These are phyloP conservation scores for Micrasema longulum DNA, from an alignment of 1,140 invertebrate genomes.

Conservation along the genomic window DNA sequence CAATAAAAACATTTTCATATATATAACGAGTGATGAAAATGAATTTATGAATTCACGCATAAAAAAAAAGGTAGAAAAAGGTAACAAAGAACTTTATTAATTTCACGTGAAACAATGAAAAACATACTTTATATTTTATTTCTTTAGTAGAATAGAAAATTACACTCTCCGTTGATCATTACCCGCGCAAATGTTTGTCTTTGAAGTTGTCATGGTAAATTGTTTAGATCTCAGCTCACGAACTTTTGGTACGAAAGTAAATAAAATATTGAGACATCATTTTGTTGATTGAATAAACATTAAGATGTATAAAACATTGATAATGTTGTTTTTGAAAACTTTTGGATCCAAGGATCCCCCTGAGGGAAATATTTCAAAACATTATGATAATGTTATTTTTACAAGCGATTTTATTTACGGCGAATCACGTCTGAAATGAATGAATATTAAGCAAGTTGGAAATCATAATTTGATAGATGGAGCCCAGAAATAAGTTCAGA, in stretches of 20 bases:
- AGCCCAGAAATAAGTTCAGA: slow-evolving; percentile 27
- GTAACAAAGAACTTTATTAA: slow-evolving; percentile 32
- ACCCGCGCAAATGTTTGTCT: not conserved
- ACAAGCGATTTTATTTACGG: not conserved
- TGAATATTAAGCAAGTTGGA: slow-evolving; percentile 4
- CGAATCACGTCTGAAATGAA: not conserved
- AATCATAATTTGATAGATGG: slow-evolving; percentile 41
- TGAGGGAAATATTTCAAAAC: too few relatives aligned
- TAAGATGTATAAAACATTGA: too few relatives aligned
- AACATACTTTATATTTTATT: not conserved
- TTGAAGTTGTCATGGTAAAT: not conserved
- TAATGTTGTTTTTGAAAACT: too few relatives aligned
- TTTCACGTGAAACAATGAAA: slow-evolving; percentile 15
- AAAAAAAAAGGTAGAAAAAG: slow-evolving; percentile 10
- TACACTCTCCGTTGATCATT: not conserved
- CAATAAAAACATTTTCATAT: too few relatives aligned
- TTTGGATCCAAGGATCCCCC: too few relatives aligned
- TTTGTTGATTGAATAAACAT: too few relatives aligned
- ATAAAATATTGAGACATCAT: too few relatives aligned
- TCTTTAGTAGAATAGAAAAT: not conserved
- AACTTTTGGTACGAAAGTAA: too few relatives aligned
- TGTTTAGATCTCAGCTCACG: too few relatives aligned
- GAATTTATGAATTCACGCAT: slow-evolving; percentile 30
- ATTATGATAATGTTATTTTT: too few relatives aligned
- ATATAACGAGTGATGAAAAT: slow-evolving; percentile 26